Conservation (phyloP, 2,888 invertebrate genomes). For the Fragum sueziense region DNA sequence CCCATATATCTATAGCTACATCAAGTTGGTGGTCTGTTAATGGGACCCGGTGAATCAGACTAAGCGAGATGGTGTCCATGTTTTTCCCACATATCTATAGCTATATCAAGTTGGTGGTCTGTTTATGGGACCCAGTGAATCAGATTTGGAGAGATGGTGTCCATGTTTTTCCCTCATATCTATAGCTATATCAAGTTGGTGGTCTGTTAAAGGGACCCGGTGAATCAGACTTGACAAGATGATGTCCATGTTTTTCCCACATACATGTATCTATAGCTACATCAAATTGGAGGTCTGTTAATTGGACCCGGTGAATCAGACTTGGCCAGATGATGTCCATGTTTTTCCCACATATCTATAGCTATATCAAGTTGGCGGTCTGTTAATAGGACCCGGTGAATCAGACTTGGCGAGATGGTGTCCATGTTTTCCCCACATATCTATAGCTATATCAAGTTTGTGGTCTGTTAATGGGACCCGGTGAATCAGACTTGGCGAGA, state of each 20-base stretch:
- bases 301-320: constrained; percentile 68
- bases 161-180: constrained; percentile 94
- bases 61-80: too few species aligned
- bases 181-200: constrained; percentile 87
- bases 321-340: constrained; percentile 84
- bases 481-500: constrained; percentile 71
- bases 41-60: too few species aligned
- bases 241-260: constrained; percentile 90
- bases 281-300: constrained; percentile 59
- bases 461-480: constrained; percentile 57
- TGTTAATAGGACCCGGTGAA: constrained; percentile 63
- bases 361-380: constrained; percentile 60
- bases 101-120: constrained; percentile 60
- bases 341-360: constrained; percentile 95
- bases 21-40: too few species aligned
- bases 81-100: too few species aligned
- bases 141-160: constrained; percentile 69
- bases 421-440: constrained; percentile 92
- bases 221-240: constrained; percentile 70
- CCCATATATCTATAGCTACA: constrained; percentile 93
- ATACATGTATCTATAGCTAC: constrained; percentile 91
- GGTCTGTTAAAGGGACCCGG: constrained; percentile 61
- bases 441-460: constrained; percentile 88
- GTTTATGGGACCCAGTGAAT: constrained; percentile 65
- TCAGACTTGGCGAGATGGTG: constrained; percentile 70